phyloP scores from a whole-genome alignment of 2,888 invertebrate species.

The Ametastegia equiseti region DNA sequence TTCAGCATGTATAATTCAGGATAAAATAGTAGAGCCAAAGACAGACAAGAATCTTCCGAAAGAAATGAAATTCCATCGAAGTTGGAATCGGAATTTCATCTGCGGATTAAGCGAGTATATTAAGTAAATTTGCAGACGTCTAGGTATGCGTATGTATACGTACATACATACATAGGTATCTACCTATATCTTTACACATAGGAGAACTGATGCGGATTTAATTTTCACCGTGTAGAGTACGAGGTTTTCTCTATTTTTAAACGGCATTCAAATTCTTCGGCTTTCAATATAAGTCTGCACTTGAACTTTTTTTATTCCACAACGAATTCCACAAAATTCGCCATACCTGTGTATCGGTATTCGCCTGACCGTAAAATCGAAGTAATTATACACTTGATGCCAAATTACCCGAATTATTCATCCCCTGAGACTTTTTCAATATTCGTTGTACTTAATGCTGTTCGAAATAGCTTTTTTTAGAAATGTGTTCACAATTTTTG shows the following conservation, averaged over 20 bases:
- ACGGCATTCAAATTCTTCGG: neutral
- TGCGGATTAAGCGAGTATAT: neutral
- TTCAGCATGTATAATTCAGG: neutral
- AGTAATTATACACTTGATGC: neutral
- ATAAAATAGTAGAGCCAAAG: neutral
- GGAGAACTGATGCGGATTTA: neutral
- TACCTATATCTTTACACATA: too few relatives aligned
- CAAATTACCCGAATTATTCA: neutral
- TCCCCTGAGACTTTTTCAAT: neutral
- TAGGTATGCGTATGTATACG: neutral
- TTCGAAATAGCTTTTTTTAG: neutral
- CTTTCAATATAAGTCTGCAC: too few relatives aligned
- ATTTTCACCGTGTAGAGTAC: neutral
- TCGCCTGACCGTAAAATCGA: neutral
- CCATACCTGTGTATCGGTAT: too few relatives aligned
- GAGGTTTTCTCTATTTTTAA: neutral
- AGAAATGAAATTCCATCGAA: slow-evolving; percentile 22
- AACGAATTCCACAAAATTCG: too few relatives aligned
- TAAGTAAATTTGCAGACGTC: neutral
- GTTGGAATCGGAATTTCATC: slow-evolving; percentile 28
- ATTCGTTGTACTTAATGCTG: neutral
- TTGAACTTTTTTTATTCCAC: too few relatives aligned
- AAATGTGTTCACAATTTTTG: too few relatives aligned
- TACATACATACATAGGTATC: too few relatives aligned
- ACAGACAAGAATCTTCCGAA: neutral